Evolutionary conservation across 2,888 invertebrate species (phyloP), one percentile per base, ranked within the genome.

Genomic region (Drosophila paranaensis): DNA sequence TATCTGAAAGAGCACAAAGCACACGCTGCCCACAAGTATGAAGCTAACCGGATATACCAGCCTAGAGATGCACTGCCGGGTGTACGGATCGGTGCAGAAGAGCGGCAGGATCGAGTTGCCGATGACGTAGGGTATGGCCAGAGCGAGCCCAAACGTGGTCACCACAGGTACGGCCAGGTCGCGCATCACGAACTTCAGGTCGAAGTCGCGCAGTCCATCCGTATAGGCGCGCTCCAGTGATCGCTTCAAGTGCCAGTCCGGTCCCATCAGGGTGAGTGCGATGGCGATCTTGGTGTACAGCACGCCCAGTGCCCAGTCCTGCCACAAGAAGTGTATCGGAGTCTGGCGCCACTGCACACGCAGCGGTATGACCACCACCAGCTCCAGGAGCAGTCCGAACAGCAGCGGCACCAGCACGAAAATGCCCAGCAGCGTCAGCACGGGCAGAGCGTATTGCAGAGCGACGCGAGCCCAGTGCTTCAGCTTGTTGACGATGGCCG

Each of bases 261-360:
- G 98, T 0, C 98, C 98, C 98, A 99, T 99, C 95, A 99, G 96
- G 0, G 98, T 98, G 30, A 98, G 94, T 0, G 98, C 99, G 90
- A 98, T 98, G 16, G 98, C 97, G 64, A 99, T 99, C 94, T 99
- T 99, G 2, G 98, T 98, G 92, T 99, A 99, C 0, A 99, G 94
- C 13, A 99, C 98, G 30, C 99, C 99, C 33, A 99, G 94, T 0
- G 99, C 99, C 99, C 99, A 99, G 93, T 99, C 98, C 85, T 99
- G 97, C 97, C 97, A 97, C 56, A 97, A 95, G 91, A 97, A 97
- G 64, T 97, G 93, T 39, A 97, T 96, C 0, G 97, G 99, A 9
- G 98, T 97, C 93, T 98, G 98, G 79, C 97, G 96, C 5, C 98
- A 93, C 0, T 98, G 97, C 30, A 99, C 98, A 11, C 99, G 94